A percentile compares a stretch with the other conserved stretches of the same genome.
Evolutionary conservation across 2,888 invertebrate genomes (phyloP).

Genomic region (Aleiodes alternator): DNA sequence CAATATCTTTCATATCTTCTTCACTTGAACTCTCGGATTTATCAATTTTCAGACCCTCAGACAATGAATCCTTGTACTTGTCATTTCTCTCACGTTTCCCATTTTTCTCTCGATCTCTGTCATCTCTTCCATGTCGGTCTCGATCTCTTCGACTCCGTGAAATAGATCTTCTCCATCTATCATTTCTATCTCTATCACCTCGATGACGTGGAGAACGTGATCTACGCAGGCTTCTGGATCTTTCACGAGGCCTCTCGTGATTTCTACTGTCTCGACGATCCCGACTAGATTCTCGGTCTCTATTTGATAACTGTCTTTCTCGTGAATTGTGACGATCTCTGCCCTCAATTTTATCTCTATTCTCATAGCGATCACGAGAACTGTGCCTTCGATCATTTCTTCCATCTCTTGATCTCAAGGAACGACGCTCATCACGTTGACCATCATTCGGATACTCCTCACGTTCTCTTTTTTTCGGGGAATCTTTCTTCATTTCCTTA

Average conservation of each 20-base stretch:
- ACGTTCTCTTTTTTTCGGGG: slow-evolving; percentile 70
- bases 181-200: slow-evolving; percentile 67
- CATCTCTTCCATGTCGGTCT: slow-evolving; percentile 70
- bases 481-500: slow-evolving; percentile 74
- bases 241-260: slow-evolving; percentile 66
- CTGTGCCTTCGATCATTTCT: slow-evolving; percentile 52
- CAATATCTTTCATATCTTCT: slow-evolving; percentile 82
- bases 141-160: slow-evolving; percentile 68
- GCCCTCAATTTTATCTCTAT: slow-evolving; percentile 64
- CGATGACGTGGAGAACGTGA: slow-evolving; percentile 68
- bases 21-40: slow-evolving; percentile 83
- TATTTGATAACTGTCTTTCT: slow-evolving; percentile 71
- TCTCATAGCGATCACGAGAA: slow-evolving; percentile 54
- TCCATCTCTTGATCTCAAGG: slow-evolving; percentile 53
- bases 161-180: slow-evolving; percentile 67
- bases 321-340: slow-evolving; percentile 57
- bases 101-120: slow-evolving; percentile 74
- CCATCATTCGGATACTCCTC: slow-evolving; percentile 65
- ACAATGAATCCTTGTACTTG: slow-evolving; percentile 83
- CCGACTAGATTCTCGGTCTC: slow-evolving; percentile 71
- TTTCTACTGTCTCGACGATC: slow-evolving; percentile 70
- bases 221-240: slow-evolving; percentile 69
- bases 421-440: slow-evolving; percentile 64
- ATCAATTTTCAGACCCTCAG: slow-evolving; percentile 85
- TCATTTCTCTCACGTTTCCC: slow-evolving; percentile 76